Evolutionary conservation across 2,113 vertebrate species (phyloP).

Genomic region (Sciurus niger): DNA sequence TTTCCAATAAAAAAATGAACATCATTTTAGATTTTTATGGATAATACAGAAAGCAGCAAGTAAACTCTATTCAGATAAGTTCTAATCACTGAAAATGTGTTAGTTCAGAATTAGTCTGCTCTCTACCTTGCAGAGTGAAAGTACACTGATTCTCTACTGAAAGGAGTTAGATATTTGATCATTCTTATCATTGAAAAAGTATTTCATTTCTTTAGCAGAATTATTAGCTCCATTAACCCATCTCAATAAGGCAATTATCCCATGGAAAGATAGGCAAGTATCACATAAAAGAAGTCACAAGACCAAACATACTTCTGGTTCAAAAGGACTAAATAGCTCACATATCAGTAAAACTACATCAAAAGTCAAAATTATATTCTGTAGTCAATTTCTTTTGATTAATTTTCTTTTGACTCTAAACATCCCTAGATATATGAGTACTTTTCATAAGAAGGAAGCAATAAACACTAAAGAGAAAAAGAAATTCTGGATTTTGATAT

Average conservation of each 20-base stretch:
- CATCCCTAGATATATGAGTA: neutral
- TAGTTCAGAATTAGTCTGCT: neutral
- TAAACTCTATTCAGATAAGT: neutral
- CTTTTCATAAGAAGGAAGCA: neutral
- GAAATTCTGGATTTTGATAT: neutral
- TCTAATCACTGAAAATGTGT: neutral
- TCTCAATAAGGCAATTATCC: neutral
- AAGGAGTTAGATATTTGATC: neutral
- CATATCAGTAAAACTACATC: neutral
- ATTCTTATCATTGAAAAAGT: neutral
- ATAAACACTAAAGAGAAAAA: neutral
- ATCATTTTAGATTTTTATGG: neutral
- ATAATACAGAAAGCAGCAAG: neutral
- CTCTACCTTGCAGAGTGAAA: neutral
- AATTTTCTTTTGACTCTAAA: neutral
- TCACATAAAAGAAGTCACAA: neutral
- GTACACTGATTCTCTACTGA: neutral
- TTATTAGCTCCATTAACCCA: neutral
- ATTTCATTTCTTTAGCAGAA: neutral
- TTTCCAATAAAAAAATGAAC: conserved; percentile 3
- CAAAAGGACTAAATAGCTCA: neutral
- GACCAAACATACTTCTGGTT: neutral
- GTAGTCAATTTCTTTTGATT: neutral
- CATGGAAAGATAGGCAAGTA: neutral
- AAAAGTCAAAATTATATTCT: neutral